These are phyloP conservation scores for Dasypogon diadema DNA, from an alignment of 2,888 invertebrate genomes.

Conservation along the genomic window DNA sequence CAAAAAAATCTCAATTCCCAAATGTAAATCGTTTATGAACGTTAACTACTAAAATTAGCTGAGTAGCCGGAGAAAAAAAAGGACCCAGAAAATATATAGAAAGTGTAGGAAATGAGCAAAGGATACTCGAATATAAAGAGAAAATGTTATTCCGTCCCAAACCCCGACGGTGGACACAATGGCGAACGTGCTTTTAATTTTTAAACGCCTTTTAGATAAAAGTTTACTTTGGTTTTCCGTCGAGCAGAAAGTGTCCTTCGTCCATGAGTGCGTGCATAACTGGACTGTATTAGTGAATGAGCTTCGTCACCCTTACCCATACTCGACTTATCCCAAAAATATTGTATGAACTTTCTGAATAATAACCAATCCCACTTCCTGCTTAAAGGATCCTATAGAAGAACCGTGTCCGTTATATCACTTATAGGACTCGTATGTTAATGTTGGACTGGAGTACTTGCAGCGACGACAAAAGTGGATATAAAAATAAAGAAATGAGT, in stretches of 20 bases:
- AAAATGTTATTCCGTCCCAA: constrained; percentile 50
- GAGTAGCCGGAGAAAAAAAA: background rate
- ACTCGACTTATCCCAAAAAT: constrained; percentile 22
- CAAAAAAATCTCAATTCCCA: constrained; percentile 33
- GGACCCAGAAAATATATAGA: background rate
- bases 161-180: constrained; percentile 34
- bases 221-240: constrained; percentile 54
- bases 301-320: background rate
- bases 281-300: background rate
- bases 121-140: background rate
- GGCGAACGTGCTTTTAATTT: constrained; percentile 58
- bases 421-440: constrained; percentile 53
- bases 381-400: constrained; percentile 3
- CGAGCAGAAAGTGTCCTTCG: constrained; percentile 26
- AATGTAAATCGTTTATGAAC: constrained; percentile 45
- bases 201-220: constrained; percentile 58
- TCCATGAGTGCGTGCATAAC: constrained; percentile 41
- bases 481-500: constrained; percentile 40
- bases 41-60: constrained; percentile 43
- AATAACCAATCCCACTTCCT: constrained; percentile 54
- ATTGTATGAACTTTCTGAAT: constrained; percentile 53
- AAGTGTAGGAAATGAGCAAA: constrained; percentile 18
- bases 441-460: constrained; percentile 50
- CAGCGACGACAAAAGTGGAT: constrained; percentile 49
- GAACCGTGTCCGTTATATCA: constrained; percentile 43